phyloP scores from a whole-genome alignment of 2,888 invertebrate species.

The Scaptomyza reducta region DNA sequence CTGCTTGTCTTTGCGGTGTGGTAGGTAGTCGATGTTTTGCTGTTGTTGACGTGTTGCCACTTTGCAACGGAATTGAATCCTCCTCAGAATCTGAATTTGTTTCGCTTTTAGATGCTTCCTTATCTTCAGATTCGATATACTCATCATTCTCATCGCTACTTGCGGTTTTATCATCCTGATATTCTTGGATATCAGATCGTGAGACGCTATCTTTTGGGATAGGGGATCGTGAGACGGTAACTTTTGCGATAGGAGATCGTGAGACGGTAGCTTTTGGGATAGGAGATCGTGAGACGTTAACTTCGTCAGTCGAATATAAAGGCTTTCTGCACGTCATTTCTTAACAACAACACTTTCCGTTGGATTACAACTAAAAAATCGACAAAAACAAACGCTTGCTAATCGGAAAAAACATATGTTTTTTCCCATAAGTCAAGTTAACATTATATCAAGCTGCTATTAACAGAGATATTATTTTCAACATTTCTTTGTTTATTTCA shows the following conservation, averaged over 20 bases:
- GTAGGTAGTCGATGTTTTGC: background rate
- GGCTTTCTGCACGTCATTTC: conserved; percentile 30
- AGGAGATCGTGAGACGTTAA: conserved; percentile 21
- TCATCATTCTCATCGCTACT: conserved; percentile 9
- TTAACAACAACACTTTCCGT: background rate
- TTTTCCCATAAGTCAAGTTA: background rate
- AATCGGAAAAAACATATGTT: background rate
- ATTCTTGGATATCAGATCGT: too few relatives aligned
- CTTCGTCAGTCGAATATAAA: conserved; percentile 13
- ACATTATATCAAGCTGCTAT: background rate
- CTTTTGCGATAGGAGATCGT: conserved; percentile 17
- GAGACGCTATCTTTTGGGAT: background rate
- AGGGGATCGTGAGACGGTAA: conserved; percentile 19
- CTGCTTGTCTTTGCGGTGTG: background rate
- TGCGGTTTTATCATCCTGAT: background rate
- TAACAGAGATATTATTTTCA: background rate
- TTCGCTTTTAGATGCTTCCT: too few relatives aligned
- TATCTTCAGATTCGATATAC: conserved; percentile 6
- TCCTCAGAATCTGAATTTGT: background rate
- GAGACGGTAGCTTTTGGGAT: background rate
- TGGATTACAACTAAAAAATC: background rate
- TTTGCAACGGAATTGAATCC: background rate
- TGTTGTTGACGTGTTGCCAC: background rate
- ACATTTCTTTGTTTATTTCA: background rate
- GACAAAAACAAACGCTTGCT: background rate